These are phyloP conservation scores for Neomonachus schauinslandi DNA, from an alignment of 2,113 vertebrate genomes.

Conservation along the genomic window DNA sequence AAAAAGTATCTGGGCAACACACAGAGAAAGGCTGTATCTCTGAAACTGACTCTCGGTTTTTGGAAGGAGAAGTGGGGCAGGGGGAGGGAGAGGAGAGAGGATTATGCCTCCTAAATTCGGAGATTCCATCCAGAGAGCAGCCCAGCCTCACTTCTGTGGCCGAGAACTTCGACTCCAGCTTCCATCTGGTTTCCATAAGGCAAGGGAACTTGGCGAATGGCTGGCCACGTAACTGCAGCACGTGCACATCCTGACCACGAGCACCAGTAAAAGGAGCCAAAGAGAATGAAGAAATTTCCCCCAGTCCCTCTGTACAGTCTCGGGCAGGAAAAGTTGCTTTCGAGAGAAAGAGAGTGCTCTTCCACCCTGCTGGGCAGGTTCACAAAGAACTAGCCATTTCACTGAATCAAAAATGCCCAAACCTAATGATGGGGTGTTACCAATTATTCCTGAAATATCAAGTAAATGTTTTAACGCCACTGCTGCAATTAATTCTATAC, in stretches of 20 bases:
- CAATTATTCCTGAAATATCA: background rate
- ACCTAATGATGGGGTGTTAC: background rate
- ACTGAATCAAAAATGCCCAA: background rate
- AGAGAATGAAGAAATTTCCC: background rate
- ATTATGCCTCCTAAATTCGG: slow-evolving; percentile 20
- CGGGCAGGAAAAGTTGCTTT: background rate
- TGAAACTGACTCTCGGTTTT: slow-evolving; percentile 55
- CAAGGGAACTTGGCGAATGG: slow-evolving; percentile 63
- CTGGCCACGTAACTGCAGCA: slow-evolving; percentile 56
- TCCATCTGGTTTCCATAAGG: slow-evolving; percentile 80
- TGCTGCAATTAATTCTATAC: background rate
- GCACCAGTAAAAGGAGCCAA: slow-evolving; percentile 16
- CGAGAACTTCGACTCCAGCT: slow-evolving; percentile 67
- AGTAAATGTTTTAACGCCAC: background rate
- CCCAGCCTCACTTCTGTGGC: slow-evolving; percentile 59
- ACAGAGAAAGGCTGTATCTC: slow-evolving; percentile 49
- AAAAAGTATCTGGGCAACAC: slow-evolving; percentile 34
- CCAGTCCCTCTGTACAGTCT: background rate
- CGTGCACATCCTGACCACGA: slow-evolving; percentile 43
- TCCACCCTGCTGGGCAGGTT: background rate
- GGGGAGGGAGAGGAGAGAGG: background rate
- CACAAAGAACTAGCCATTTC: background rate
- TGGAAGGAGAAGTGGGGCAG: background rate
- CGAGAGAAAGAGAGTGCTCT: background rate
- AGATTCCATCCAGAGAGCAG: slow-evolving; percentile 56